Conservation (phyloP, 2,888 invertebrate genomes). For the Strigamia maritima region DNA sequence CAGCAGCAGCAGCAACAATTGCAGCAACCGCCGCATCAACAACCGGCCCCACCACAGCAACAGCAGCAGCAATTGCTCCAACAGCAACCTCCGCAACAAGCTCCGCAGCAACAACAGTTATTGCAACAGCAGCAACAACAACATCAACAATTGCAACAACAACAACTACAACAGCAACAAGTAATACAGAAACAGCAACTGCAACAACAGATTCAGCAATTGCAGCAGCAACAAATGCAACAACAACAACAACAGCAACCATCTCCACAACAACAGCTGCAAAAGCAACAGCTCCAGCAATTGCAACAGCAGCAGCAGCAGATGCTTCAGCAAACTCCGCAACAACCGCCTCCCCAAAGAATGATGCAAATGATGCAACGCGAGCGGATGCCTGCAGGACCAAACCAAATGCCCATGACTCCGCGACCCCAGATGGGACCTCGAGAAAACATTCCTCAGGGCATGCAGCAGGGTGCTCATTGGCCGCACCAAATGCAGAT, state of each 20-base stretch:
- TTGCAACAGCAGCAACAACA: slow-evolving; percentile 44
- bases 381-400: slow-evolving; percentile 35
- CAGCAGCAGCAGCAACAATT: slow-evolving; percentile 52
- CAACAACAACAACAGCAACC: slow-evolving; percentile 28
- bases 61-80: slow-evolving; percentile 51
- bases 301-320: slow-evolving; percentile 54
- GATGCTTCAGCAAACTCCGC: too few relatives aligned
- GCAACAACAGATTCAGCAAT: slow-evolving; percentile 45
- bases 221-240: slow-evolving; percentile 25
- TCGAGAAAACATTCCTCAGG: slow-evolving; percentile 1
- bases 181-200: background rate
- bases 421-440: slow-evolving; percentile 24
- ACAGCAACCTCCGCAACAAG: slow-evolving; percentile 45
- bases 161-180: slow-evolving; percentile 41
- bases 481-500: slow-evolving; percentile 19
- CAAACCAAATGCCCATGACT: background rate
- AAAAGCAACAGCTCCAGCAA: slow-evolving; percentile 41
- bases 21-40: slow-evolving; percentile 42
- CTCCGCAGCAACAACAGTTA: slow-evolving; percentile 56
- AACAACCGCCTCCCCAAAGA: slow-evolving; percentile 47
- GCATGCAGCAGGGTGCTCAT: slow-evolving; percentile 11
- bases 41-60: slow-evolving; percentile 40
- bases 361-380: slow-evolving; percentile 46
- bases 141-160: slow-evolving; percentile 43
- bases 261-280: slow-evolving; percentile 56